These are phyloP conservation scores for Diadophis punctatus DNA, from an alignment of 2,113 vertebrate genomes.

Conservation along the genomic window DNA sequence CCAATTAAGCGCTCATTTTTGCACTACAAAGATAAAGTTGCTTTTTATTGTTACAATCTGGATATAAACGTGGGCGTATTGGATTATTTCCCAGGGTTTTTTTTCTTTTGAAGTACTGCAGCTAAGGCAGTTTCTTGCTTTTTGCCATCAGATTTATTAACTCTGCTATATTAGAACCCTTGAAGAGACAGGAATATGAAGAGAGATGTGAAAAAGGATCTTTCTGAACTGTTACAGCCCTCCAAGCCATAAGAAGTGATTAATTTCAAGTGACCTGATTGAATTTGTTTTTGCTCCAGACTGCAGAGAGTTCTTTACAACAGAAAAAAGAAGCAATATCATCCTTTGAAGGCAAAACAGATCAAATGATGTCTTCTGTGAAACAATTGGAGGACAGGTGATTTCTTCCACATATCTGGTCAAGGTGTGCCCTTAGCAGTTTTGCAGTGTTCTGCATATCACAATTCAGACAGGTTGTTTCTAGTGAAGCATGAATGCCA, in stretches of 20 bases:
- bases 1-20: not conserved
- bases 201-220: not conserved
- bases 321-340: conserved; percentile 81
- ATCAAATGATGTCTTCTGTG: conserved; percentile 80
- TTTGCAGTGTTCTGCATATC: not conserved
- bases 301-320: conserved; percentile 76
- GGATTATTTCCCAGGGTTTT: not conserved
- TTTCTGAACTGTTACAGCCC: not conserved
- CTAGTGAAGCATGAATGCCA: not conserved
- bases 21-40: not conserved
- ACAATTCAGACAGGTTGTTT: not conserved
- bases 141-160: not conserved
- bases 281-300: conserved; percentile 63
- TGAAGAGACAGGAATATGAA: not conserved
- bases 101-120: not conserved
- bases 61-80: not conserved
- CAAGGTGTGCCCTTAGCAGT: not conserved
- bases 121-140: not conserved
- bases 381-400: conserved; percentile 88
- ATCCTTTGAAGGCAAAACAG: conserved; percentile 82
- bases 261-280: not conserved
- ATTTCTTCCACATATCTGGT: not conserved
- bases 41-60: not conserved
- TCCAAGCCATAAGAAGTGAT: not conserved
- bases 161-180: not conserved